A percentile compares a stretch with the other conserved stretches of the same genome.
Conservation (phyloP, 2,888 invertebrate genomes). For the Vesta saturnalis region DNA sequence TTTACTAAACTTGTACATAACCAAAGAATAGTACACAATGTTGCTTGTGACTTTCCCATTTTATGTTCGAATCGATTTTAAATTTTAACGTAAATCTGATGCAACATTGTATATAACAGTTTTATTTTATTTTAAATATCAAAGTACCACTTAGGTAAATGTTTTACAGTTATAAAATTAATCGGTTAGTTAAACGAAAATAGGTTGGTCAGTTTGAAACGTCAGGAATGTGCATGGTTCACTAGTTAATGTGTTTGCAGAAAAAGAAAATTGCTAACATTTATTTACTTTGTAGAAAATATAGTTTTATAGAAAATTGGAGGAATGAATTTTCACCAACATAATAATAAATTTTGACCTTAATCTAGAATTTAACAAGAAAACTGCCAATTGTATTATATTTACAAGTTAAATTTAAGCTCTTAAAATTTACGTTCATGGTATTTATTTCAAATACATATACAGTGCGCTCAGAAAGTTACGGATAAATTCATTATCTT, state of each 20-base stretch:
- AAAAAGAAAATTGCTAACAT: background rate
- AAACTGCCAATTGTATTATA: too few species aligned
- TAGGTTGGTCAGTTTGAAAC: slow-evolving; percentile 18
- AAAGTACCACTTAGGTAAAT: slow-evolving; percentile 14
- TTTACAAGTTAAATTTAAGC: too few species aligned
- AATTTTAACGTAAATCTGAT: slow-evolving; percentile 4
- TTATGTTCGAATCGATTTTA: slow-evolving; percentile 21
- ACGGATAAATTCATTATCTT: too few species aligned
- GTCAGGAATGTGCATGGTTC: slow-evolving; percentile 14
- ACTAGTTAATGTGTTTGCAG: slow-evolving; percentile 11
- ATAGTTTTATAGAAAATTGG: background rate
- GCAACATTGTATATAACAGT: background rate
- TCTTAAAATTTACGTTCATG: too few species aligned
- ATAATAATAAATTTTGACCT: too few species aligned
- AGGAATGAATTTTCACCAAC: background rate
- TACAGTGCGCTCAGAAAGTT: too few species aligned
- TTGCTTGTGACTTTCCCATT: slow-evolving; percentile 27
- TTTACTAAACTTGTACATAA: slow-evolving; percentile 33
- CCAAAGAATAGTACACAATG: slow-evolving; percentile 29
- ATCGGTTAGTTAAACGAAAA: slow-evolving; percentile 23
- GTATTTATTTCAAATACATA: too few species aligned
- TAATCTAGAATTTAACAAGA: too few species aligned
- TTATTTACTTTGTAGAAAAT: background rate
- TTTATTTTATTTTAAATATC: slow-evolving; percentile 1
- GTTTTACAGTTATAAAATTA: slow-evolving; percentile 16